Evolutionary conservation across 1,140 invertebrate genomes (phyloP), one percentile per base, ranked within the genome.

Genomic region (Zaprionus inermis): DNA sequence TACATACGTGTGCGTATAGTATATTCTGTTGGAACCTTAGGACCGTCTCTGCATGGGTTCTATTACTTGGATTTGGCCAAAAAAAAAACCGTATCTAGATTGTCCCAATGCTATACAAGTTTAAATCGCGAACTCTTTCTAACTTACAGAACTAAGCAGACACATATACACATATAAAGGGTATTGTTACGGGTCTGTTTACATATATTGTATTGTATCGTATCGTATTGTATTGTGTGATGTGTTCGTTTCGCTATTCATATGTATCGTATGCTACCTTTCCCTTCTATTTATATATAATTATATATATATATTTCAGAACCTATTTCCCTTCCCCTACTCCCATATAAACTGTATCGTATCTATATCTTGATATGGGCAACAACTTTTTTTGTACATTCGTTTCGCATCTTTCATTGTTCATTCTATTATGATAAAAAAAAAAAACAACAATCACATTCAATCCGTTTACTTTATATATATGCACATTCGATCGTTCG

Each of bases 11-110:
- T 57, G 32, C 18, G 36, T 54, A 52, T 28, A 12, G 46, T 16
- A 24, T 44, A 3, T 44, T 59, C 54, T 69, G 60, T 78, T 78
- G 75, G 75, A 78, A 78, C 75, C 71, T 65, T 74, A 41, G 59
- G 32, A 70, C 65, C 70, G 65, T 73, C 57, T 72, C 72, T 58
- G 55, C 30, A 32, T n/a, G 24, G 44, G 36, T 52, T 67, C 28
- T 36, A 32, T 22, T 44, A 32, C 55, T 30, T 24, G 20, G 49
- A 38, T 18, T 58, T 24, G n/a, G n/a, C 14, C 56, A 44, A 11
- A 61, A 49, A 49, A 59, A 58, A 59, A 58, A 24, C 5, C 14
- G 5, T 36, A 28, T 6, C 34, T 57, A 36, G 12, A 59, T 28
- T 41, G 32, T 60, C 59, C 59, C 44, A n/a, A 32, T 30, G 24